Base-by-base conservation (phyloP, 2,888 invertebrate genomes). In the Aspidapion aeneum region DNA sequence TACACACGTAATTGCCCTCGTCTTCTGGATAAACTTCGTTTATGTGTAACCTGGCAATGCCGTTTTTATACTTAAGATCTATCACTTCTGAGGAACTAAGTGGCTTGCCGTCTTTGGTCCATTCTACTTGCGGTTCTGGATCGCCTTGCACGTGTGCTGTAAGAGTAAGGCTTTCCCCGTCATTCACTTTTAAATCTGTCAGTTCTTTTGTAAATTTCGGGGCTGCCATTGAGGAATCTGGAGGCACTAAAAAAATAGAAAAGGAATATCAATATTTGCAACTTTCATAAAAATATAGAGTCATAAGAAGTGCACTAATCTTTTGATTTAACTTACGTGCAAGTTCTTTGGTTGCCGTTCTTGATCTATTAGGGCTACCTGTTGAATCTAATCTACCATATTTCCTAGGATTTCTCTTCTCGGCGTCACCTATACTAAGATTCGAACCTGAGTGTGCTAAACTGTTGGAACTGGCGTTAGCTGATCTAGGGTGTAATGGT, bases 11-110 rank as follows among this genome's bases (percentile, higher is more conserved):
- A 64, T 90, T 88, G 19, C 91, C 95, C 79, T 95, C 96, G 78
- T 97, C 96, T 80, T 97, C 96, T 0, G 96, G 96, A 85, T 94
- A 97, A 56, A 95, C 89, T 82, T 97, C 97, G 74, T 90, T 90
- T 74, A 98, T 96, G 60, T 89, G 89, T 56, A 97, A 83, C 19
- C 90, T 91, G 0, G 96, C 96, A 12, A 91, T 86, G 58, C 94
- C 93, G 77, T 91, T 91, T 81, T 94, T 94, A 81, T 96, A 96
- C 79, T 94, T 95, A 63, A 97, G 85, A 78, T 96, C 94, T 74
- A 97, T 86, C 48, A 94, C 91, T 83, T 94, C 90, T 0, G 89
- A 90, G 16, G 92, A 92, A 65, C 86, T 86, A 58, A 90, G 76
- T 22, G 85, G 86, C 79, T 91, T 89, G n/a, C 89, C 90, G 76